Evolutionary conservation across 2,888 invertebrate species (phyloP).

Genomic region (Schizaphis graminum): DNA sequence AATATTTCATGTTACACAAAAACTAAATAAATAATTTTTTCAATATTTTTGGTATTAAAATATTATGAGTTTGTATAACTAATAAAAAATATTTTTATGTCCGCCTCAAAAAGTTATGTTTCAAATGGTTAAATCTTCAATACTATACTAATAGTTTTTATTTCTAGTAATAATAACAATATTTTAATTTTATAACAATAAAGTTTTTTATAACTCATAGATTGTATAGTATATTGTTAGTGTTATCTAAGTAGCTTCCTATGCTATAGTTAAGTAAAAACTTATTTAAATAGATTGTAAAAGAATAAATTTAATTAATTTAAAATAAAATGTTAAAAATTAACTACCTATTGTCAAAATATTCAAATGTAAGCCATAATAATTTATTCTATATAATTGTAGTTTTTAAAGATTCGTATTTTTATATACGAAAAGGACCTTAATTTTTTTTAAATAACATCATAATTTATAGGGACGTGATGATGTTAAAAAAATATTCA

Average conservation of each 20-base stretch:
- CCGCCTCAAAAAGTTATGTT: neutral
- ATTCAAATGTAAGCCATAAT: neutral
- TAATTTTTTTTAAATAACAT: neutral
- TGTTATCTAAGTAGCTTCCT: neutral
- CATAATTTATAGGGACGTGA: neutral
- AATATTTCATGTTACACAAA: neutral
- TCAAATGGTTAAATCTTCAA: neutral
- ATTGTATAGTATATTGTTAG: neutral
- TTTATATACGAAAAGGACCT: neutral
- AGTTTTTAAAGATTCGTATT: neutral
- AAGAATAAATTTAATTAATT: neutral
- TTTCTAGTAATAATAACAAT: neutral
- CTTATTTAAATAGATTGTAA: neutral
- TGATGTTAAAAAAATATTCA: neutral
- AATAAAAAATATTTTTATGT: neutral
- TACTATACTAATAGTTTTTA: neutral
- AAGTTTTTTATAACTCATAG: neutral
- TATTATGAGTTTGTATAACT: neutral
- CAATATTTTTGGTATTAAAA: neutral
- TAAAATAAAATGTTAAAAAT: neutral
- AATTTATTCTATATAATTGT: neutral
- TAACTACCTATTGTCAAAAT: neutral
- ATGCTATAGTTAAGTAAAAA: neutral
- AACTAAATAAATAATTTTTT: neutral
- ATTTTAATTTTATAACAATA: neutral